Conservation (phyloP, 2,888 invertebrate species). For the Netelia inedita region DNA sequence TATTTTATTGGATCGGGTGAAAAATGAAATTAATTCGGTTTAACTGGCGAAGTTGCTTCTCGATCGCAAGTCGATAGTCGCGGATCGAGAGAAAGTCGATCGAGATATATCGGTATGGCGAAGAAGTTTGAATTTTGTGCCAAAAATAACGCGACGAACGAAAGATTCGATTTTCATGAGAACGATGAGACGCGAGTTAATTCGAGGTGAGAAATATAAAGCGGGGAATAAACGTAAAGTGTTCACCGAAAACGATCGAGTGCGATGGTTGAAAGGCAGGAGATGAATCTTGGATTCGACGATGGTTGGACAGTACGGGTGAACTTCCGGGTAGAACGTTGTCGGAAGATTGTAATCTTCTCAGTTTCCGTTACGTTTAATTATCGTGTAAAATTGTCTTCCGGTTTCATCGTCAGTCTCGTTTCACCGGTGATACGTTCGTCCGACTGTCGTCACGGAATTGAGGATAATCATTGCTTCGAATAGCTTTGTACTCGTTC, state of each 20-base stretch:
- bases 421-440: slow-evolving; percentile 41
- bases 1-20: no score
- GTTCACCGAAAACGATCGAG: not conserved
- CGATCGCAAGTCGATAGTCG: no score
- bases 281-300: slow-evolving; percentile 50
- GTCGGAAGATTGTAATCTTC: slow-evolving; percentile 39
- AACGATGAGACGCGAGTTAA: not conserved
- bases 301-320: slow-evolving; percentile 46
- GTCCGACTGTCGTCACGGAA: not conserved
- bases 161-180: not conserved
- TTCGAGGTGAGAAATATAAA: not conserved
- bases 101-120: not conserved
- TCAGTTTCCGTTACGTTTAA: slow-evolving; percentile 35
- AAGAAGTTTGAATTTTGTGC: slow-evolving; percentile 9
- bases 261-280: slow-evolving; percentile 3
- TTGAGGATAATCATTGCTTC: not conserved
- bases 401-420: not conserved
- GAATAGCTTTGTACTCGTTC: not conserved
- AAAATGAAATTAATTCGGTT: no score
- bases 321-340: slow-evolving; percentile 22
- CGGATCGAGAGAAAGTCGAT: no score
- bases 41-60: no score
- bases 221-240: not conserved
- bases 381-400: slow-evolving; percentile 47
- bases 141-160: not conserved